Conservation (phyloP, 2,888 invertebrate species). For the Gerosis bhagava region DNA sequence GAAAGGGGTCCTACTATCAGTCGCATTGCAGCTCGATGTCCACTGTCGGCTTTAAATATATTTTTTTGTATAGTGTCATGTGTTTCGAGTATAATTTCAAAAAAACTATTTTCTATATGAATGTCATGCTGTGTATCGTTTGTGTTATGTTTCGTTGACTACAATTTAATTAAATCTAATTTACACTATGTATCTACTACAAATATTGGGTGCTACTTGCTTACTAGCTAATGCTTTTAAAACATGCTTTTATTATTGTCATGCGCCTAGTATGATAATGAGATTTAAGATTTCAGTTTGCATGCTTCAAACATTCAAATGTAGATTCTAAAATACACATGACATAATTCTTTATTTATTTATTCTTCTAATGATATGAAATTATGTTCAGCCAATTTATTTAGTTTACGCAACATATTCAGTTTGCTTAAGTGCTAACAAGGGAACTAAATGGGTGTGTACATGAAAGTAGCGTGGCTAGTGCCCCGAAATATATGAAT, state of each 20-base stretch:
- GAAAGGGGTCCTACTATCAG: constrained; percentile 82
- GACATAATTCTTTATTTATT: too few species aligned
- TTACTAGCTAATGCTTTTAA: neutral
- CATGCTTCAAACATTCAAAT: too few species aligned
- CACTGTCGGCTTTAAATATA: constrained; percentile 58
- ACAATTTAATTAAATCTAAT: neutral
- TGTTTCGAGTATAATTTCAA: constrained; percentile 28
- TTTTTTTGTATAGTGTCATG: constrained; percentile 45
- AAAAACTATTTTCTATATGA: constrained; percentile 35
- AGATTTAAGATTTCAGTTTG: constrained; percentile 22
- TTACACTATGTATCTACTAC: neutral
- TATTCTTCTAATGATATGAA: too few species aligned
- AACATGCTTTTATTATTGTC: constrained; percentile 18
- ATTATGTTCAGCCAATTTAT: too few species aligned
- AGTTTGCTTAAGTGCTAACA: too few species aligned
- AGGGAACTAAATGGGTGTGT: constrained; percentile 61
- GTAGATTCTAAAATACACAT: too few species aligned
- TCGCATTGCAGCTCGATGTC: constrained; percentile 72
- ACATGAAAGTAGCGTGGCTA: constrained; percentile 66
- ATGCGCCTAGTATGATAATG: constrained; percentile 42
- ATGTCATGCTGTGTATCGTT: constrained; percentile 23
- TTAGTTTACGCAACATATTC: too few species aligned
- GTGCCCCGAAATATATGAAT: constrained; percentile 25
- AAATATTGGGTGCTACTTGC: constrained; percentile 8
- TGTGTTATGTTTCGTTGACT: constrained; percentile 3